Evolutionary conservation across 2,888 invertebrate genomes (phyloP).

Genomic region (Gryllus longicercus): DNA sequence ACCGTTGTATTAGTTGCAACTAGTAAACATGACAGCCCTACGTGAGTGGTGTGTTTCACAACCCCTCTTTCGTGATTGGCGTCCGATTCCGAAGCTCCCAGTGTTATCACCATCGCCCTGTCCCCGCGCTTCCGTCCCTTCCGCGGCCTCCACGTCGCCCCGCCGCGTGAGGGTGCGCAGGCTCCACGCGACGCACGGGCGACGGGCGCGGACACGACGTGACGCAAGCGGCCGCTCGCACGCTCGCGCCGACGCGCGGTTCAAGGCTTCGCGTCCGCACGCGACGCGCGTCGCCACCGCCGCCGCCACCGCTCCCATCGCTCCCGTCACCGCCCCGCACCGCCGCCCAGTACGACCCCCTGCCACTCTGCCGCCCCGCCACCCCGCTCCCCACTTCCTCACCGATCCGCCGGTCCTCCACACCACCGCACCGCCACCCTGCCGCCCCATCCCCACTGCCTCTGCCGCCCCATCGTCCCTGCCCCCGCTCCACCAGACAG

Average conservation of each 20-base stretch:
- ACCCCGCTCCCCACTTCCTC: no score
- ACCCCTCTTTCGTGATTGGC: no score
- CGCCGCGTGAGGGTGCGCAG: not conserved
- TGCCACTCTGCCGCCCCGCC: no score
- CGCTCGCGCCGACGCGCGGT: not conserved
- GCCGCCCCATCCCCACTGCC: no score
- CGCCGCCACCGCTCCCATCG: not conserved
- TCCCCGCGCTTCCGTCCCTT: not conserved
- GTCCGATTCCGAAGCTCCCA: no score
- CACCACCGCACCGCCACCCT: no score
- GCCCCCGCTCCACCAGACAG: no score
- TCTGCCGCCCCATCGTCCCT: rapidly evolving
- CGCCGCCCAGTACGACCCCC: not conserved
- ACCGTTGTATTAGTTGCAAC: no score
- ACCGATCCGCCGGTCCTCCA: no score
- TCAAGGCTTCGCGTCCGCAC: not conserved
- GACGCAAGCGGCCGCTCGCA: not conserved
- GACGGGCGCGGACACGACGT: not conserved
- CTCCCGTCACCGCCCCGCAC: not conserved
- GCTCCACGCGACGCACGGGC: not conserved
- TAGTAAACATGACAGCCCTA: no score
- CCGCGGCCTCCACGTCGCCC: not conserved
- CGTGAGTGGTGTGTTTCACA: no score
- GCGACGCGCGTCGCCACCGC: not conserved
- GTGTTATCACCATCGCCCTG: no score